Percentiles rank a stretch among this genome's conserved stretches.
phyloP scores from a whole-genome alignment of 2,797 vertebrate genomes.

The Melopsittacus undulatus region DNA sequence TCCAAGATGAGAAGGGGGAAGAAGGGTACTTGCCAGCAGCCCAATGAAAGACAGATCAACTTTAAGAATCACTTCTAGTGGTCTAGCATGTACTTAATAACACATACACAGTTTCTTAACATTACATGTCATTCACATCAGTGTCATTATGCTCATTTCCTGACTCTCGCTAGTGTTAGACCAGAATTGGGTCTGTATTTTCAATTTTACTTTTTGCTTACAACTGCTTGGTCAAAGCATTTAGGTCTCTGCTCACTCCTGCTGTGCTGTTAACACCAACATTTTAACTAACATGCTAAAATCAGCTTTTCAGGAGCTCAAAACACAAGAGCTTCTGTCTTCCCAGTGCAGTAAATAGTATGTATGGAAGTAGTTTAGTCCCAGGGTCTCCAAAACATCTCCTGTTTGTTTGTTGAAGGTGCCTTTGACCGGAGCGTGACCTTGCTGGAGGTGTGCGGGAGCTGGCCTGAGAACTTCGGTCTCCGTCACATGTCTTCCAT shows the following conservation, averaged over 20 bases:
- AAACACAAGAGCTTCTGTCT: not conserved
- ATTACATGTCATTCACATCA: not conserved
- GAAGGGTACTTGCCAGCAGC: not conserved
- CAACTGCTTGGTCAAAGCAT: not conserved
- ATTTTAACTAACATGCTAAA: fast-evolving
- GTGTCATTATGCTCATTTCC: not conserved
- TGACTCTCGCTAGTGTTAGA: not conserved
- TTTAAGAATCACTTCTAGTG: not conserved
- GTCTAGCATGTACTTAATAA: not conserved
- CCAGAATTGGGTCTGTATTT: not conserved
- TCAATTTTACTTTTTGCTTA: not conserved
- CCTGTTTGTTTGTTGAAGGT: constrained; percentile 75
- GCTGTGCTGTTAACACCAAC: not conserved
- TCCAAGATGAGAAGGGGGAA: not conserved
- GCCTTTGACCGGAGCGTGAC: constrained; percentile 95
- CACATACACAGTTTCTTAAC: fast-evolving
- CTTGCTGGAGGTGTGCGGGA: constrained; percentile 95
- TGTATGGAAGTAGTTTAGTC: fast-evolving
- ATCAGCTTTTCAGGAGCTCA: not conserved
- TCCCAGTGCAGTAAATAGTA: not conserved
- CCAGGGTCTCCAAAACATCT: not conserved
- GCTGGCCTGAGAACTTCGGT: constrained; percentile 97
- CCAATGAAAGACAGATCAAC: not conserved
- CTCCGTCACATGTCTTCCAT: constrained; percentile 89
- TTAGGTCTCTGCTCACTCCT: not conserved